These are phyloP conservation scores for Synergus gifuensis DNA, from an alignment of 2,888 invertebrate genomes.

Conservation along the genomic window DNA sequence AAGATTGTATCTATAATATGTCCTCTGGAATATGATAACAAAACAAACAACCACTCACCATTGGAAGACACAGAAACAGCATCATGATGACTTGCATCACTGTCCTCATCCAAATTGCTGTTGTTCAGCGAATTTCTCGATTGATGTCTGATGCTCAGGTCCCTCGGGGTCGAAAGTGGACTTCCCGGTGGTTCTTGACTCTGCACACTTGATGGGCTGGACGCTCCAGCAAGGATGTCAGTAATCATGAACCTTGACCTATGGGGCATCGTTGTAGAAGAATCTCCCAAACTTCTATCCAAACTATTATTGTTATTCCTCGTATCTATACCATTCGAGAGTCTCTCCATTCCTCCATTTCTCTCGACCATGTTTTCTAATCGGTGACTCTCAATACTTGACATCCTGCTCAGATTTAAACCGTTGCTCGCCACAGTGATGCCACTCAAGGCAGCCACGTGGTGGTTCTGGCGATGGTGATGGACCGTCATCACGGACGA, in stretches of 20 bases:
- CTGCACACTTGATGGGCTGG: constrained; percentile 68
- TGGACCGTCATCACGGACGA: constrained; percentile 76
- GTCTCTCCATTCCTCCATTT: constrained; percentile 64
- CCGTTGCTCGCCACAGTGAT: constrained; percentile 72
- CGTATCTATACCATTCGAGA: constrained; percentile 67
- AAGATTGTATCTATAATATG: too few relatives aligned
- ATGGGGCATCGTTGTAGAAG: constrained; percentile 79
- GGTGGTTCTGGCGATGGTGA: constrained; percentile 73
- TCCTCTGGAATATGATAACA: too few relatives aligned
- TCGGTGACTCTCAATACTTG: constrained; percentile 69
- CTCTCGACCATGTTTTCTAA: constrained; percentile 66
- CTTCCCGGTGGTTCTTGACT: constrained; percentile 73
- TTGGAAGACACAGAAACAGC: constrained; percentile 79
- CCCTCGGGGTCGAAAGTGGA: constrained; percentile 80
- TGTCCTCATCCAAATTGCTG: constrained; percentile 81
- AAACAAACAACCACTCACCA: constrained; percentile 76
- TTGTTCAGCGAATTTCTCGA: constrained; percentile 79
- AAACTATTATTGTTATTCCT: constrained; percentile 54
- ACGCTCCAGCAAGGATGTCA: constrained; percentile 86
- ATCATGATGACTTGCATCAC: constrained; percentile 79
- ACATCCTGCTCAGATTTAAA: constrained; percentile 73
- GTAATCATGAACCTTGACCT: constrained; percentile 94
- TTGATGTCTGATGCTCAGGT: constrained; percentile 81
- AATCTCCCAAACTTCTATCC: constrained; percentile 56
- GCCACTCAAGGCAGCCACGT: constrained; percentile 76